phyloP scores from a whole-genome alignment of 2,888 invertebrate species.

The Pherbina coryleti region DNA sequence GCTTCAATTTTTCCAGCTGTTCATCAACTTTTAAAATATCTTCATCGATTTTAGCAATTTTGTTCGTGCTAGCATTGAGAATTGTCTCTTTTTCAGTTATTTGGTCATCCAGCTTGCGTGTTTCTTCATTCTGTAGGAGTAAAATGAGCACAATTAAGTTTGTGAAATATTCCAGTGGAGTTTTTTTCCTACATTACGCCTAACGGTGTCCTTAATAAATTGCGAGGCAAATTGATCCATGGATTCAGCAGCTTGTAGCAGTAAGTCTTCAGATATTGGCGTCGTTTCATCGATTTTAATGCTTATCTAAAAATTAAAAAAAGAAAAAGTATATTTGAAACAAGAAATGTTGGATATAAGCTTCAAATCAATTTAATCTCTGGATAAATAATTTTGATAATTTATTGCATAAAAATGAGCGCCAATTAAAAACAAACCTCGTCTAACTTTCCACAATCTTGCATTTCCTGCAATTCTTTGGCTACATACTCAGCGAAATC shows the following conservation, averaged over 20 bases:
- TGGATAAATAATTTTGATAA: too few relatives aligned
- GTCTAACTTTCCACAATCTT: slow-evolving; percentile 71
- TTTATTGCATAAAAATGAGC: slow-evolving; percentile 15
- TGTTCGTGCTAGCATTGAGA: slow-evolving; percentile 75
- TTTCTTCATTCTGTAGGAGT: slow-evolving; percentile 76
- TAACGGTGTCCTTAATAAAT: slow-evolving; percentile 77
- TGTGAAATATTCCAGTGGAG: background rate
- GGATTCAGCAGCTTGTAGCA: slow-evolving; percentile 76
- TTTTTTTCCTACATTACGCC: slow-evolving; percentile 76
- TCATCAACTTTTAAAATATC: slow-evolving; percentile 77
- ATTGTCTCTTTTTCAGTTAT: slow-evolving; percentile 71
- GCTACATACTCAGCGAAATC: slow-evolving; percentile 72
- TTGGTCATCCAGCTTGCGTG: slow-evolving; percentile 79
- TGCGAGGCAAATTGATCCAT: slow-evolving; percentile 77
- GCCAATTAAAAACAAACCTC: slow-evolving; percentile 68
- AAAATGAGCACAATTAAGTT: background rate
- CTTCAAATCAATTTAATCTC: too few relatives aligned
- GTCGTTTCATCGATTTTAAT: slow-evolving; percentile 71
- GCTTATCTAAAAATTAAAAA: slow-evolving; percentile 70
- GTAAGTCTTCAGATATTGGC: slow-evolving; percentile 73
- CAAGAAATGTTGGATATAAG: too few relatives aligned
- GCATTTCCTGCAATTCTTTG: slow-evolving; percentile 71
- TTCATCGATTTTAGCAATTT: slow-evolving; percentile 79
- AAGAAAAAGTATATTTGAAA: background rate
- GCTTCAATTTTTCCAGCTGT: slow-evolving; percentile 72